Conservation (phyloP, 2,888 invertebrate genomes). For the Mimas tiliae region DNA sequence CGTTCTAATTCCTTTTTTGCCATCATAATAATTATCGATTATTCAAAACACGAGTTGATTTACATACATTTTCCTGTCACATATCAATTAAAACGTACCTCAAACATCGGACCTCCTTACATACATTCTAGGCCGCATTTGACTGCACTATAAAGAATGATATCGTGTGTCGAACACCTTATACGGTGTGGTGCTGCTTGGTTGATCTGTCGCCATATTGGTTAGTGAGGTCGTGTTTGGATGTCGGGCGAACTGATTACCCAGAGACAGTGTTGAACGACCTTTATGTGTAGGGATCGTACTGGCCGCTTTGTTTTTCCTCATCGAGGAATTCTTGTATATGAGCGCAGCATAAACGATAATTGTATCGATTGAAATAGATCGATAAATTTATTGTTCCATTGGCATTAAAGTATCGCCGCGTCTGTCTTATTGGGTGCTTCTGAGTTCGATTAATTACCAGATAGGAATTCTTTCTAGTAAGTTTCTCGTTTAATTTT, state of each 20-base stretch:
- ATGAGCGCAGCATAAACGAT: too few relatives aligned
- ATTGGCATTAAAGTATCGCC: too few relatives aligned
- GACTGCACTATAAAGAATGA: slow-evolving; percentile 48
- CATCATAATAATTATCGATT: not conserved
- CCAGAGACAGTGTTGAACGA: slow-evolving; percentile 38
- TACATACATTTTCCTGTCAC: slow-evolving; percentile 10
- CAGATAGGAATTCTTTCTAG: too few relatives aligned
- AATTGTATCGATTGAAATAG: too few relatives aligned
- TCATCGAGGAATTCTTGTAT: not conserved
- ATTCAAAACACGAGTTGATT: slow-evolving; percentile 8
- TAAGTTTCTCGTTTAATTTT: too few relatives aligned
- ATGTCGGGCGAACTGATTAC: not conserved
- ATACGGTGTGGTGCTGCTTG: slow-evolving; percentile 47
- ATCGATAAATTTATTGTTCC: too few relatives aligned
- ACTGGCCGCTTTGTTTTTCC: slow-evolving; percentile 23
- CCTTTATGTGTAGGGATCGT: slow-evolving; percentile 20
- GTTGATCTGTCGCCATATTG: slow-evolving; percentile 52
- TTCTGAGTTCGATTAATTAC: too few relatives aligned
- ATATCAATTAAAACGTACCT: slow-evolving; percentile 14
- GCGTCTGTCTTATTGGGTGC: too few relatives aligned
- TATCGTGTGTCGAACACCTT: slow-evolving; percentile 47
- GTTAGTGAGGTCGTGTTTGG: slow-evolving; percentile 30
- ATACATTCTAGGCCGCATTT: slow-evolving; percentile 51
- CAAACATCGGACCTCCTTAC: slow-evolving; percentile 2
- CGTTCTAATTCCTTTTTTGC: too few relatives aligned